Evolutionary conservation across 2,113 vertebrate species (phyloP), one percentile per base, ranked within the genome.

Genomic region (Ceyx melanurus): DNA sequence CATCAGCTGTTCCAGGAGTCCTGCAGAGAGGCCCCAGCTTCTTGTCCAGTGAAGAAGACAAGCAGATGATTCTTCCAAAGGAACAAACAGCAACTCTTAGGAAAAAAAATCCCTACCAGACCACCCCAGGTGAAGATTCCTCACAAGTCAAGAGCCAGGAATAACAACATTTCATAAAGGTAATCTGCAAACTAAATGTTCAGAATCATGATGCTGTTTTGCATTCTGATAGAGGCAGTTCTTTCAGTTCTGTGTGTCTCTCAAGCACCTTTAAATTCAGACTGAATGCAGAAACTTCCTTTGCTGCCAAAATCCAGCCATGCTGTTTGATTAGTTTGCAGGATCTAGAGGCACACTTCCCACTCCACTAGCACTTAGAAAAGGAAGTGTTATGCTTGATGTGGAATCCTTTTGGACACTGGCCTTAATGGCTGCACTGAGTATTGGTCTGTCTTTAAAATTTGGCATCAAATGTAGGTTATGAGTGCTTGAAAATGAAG

Each of bases 81-180:
- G 96, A 97, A 86, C 98, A 98, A 90, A 98, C 86, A 9, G 94
- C 97, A 91, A 98, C 97, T 92, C 98, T 94, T 50, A 98, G 94
- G 86, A 97, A 96, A 80, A 80, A 98, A 98, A 83, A 98, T 92
- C 96, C 97, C 96, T 46, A 98, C 84, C 3, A 98, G 96, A 21
- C 96, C 95, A 9, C 96, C 94, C 75, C 98, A 96, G 62, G 97
- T 98, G 68, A 98, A 98, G 93, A 98, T 79, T 48, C 96, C 82
- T 25, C 89, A 48, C 37, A 96, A 85, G 48, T 97, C 88, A 51
- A 98, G 67, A 78, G 97, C 96, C 73, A 98, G 95, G 56, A 98
- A 86, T 5, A 98, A 81, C 2, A 96, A 97, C 18, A 94, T 89
- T 35, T 98, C 97, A 3, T 91, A 97, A 74, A 99, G 97, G 97